A percentile compares a stretch with the other conserved stretches of the same genome.
These are phyloP conservation scores for Diachrysia chrysitis DNA, from an alignment of 2,888 invertebrate species.

Conservation along the genomic window DNA sequence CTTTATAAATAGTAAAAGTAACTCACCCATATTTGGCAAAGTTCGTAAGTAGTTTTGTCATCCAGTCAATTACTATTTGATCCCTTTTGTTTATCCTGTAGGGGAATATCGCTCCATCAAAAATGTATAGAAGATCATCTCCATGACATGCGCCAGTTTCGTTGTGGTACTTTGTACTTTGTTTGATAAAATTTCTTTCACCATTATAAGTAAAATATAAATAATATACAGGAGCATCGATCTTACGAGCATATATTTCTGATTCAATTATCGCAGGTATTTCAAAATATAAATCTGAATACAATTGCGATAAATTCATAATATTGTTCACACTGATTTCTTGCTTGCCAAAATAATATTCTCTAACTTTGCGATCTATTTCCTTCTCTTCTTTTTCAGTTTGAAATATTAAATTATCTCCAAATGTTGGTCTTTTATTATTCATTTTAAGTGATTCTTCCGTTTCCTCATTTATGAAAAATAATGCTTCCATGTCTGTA, in stretches of 20 bases:
- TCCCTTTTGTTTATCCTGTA: conserved; percentile 69
- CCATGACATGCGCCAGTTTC: conserved; percentile 77
- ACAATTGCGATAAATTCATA: conserved; percentile 74
- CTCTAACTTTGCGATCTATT: conserved; percentile 65
- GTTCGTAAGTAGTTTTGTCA: conserved; percentile 79
- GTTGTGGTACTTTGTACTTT: conserved; percentile 60
- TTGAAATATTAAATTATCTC: conserved; percentile 76
- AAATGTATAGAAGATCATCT: conserved; percentile 80
- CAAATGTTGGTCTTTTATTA: conserved; percentile 72
- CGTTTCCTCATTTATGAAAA: conserved; percentile 55
- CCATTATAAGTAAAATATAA: conserved; percentile 80
- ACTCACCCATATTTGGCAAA: conserved; percentile 82
- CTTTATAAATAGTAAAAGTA: background rate
- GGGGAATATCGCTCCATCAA: conserved; percentile 71
- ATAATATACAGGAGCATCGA: conserved; percentile 71
- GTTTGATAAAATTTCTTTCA: conserved; percentile 75
- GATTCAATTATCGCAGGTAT: conserved; percentile 75
- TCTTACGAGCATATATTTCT: conserved; percentile 60
- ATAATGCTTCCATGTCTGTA: conserved; percentile 77
- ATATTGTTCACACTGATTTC: conserved; percentile 69
- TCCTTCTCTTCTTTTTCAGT: conserved; percentile 67
- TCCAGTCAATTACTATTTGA: conserved; percentile 69
- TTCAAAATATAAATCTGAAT: conserved; percentile 79
- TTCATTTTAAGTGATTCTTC: conserved; percentile 63
- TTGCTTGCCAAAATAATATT: conserved; percentile 84